Base-by-base conservation (phyloP, 2,888 invertebrate species). In the Platynereis dumerilii region DNA sequence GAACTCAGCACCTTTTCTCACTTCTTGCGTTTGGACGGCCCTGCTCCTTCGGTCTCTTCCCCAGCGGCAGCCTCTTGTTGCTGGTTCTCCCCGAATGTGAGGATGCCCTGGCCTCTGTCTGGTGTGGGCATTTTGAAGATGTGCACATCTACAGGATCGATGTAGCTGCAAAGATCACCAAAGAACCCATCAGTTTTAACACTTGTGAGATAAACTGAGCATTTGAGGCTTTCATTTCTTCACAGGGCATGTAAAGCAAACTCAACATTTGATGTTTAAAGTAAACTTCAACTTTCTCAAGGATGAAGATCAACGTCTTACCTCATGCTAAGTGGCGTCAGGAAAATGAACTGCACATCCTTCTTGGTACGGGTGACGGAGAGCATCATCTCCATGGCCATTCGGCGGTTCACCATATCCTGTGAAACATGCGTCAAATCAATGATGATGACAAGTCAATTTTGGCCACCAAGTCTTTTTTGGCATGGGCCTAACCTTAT, bases 321-420 rank as follows among this genome's bases (percentile, higher is more conserved):
- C 80, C 81, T 80, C 77, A 85, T 80, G 64, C 83, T 80, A 62
- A 92, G 90, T 34, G 96, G 96, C 54, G 96, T 94, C 28, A 96
- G 88, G 84, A 96, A 94, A 73, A 93, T 91, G 85, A 91, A 96
- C 86, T 96, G 96, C 20, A 78, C 72, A 12, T 75, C 74, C 7
- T 86, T 86, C 81, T 90, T 90, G 57, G 85, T 85, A 60, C 88
- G 87, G 5, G 94, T 92, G 82, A 92, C 91, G 74, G 88, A 87
- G 66, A 93, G 84, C 71, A 96, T 87, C 79, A 94, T 88, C 74
- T 91, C 89, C 86, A 93, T 90, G 75, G 92, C 90, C 68, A 90
- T 88, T 72, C 90, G 88, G 34, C 94, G 88, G 84, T 94, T 94
- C 59, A 92, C 88, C 85, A 91, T 90, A 83, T 95, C 94, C 93